These are phyloP conservation scores for Ornithorhynchus anatinus DNA, from an alignment of 2,113 vertebrate genomes.

Conservation along the genomic window DNA sequence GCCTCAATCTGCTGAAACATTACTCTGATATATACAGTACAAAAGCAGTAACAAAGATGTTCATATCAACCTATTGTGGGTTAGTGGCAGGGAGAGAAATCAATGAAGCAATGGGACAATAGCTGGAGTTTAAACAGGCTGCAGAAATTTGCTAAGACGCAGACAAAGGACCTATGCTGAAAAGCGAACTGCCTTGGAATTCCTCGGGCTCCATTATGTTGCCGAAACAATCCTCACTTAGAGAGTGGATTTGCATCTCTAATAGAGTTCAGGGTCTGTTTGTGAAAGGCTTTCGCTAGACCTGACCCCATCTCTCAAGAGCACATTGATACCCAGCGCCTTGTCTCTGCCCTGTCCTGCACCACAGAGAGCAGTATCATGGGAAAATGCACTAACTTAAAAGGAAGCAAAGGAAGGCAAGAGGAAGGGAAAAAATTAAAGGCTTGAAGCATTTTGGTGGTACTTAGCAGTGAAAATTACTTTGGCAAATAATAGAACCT, in stretches of 20 bases:
- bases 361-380: constrained; percentile 75
- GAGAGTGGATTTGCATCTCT: constrained; percentile 94
- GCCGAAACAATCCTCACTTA: constrained; percentile 84
- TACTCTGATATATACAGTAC: constrained; percentile 87
- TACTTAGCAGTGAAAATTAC: constrained; percentile 90
- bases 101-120: constrained; percentile 84
- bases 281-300: constrained; percentile 84
- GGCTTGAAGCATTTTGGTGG: constrained; percentile 80
- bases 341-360: constrained; percentile 68
- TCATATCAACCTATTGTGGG: constrained; percentile 85
- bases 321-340: constrained; percentile 80
- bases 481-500: constrained; percentile 84
- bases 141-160: constrained; percentile 82
- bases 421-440: constrained; percentile 71
- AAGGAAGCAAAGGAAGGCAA: constrained; percentile 72
- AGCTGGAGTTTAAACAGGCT: constrained; percentile 82
- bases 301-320: constrained; percentile 81
- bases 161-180: constrained; percentile 77
- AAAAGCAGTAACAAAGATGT: constrained; percentile 94
- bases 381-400: constrained; percentile 86
- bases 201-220: constrained; percentile 79
- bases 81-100: constrained; percentile 90
- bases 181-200: constrained; percentile 74
- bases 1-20: constrained; percentile 86
- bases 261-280: constrained; percentile 90